These are phyloP conservation scores for Zelleria hepariella DNA, from an alignment of 2,888 invertebrate genomes.

Conservation along the genomic window DNA sequence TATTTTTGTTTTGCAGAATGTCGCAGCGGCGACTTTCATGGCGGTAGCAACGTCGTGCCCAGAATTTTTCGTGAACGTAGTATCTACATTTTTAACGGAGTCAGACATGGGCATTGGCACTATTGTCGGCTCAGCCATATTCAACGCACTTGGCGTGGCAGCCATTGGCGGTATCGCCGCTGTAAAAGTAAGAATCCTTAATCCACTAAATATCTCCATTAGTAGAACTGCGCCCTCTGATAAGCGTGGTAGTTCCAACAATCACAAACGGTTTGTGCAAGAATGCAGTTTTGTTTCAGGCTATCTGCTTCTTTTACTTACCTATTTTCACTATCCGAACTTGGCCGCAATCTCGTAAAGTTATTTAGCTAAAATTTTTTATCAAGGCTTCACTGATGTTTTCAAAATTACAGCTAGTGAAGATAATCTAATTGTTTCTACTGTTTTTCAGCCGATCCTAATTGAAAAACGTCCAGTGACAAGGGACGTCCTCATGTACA, in stretches of 20 bases:
- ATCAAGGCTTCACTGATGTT: too few relatives aligned
- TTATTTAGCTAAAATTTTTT: too few relatives aligned
- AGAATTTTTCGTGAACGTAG: constrained; percentile 92
- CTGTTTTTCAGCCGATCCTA: constrained; percentile 78
- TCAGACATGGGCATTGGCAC: constrained; percentile 91
- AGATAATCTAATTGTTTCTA: too few relatives aligned
- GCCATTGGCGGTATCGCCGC: constrained; percentile 85
- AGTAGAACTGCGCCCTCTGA: too few relatives aligned
- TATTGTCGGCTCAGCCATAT: constrained; percentile 89
- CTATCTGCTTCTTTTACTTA: too few relatives aligned
- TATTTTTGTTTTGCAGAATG: constrained; percentile 72
- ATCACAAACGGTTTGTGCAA: too few relatives aligned
- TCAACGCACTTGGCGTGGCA: constrained; percentile 88
- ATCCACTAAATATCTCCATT: too few relatives aligned
- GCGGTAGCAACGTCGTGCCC: constrained; percentile 95
- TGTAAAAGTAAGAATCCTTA: constrained; percentile 73
- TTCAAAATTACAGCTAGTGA: too few relatives aligned
- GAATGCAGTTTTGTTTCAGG: too few relatives aligned
- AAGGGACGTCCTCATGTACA: constrained; percentile 84
- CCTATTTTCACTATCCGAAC: too few relatives aligned
- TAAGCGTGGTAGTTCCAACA: too few relatives aligned
- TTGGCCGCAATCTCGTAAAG: too few relatives aligned
- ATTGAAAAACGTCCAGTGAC: constrained; percentile 87
- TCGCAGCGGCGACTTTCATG: constrained; percentile 98
- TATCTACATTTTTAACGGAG: constrained; percentile 86